These are phyloP conservation scores for Sus scrofa DNA, from an alignment of 2,113 vertebrate genomes.

Conservation along the genomic window T2T-Sscrofa CM000818.6:78567001-78567500, in stretches of 20 bases:
- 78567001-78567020: constrained; percentile 47
- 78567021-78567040: constrained; percentile 54
- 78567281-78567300: background rate
- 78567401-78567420: background rate
- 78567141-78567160: background rate
- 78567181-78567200: background rate
- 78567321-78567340: background rate
- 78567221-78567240: background rate
- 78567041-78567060: constrained; percentile 49
- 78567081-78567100: constrained; percentile 60
- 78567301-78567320: background rate
- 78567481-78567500: background rate
- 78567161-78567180: background rate
- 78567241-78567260: no score
- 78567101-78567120: constrained; percentile 42
- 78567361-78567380: background rate
- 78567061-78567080: constrained; percentile 65
- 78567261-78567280: background rate
- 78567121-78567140: constrained; percentile 3
- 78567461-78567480: background rate
- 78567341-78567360: constrained; percentile 13
- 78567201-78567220: background rate
- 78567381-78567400: background rate
- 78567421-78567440: background rate
- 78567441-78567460: background rate